Percentiles rank a stretch among this genome's conserved stretches.
phyloP scores from a whole-genome alignment of 92 coral and sea anemone species.

The Parazoanthus atlanticus region DNA sequence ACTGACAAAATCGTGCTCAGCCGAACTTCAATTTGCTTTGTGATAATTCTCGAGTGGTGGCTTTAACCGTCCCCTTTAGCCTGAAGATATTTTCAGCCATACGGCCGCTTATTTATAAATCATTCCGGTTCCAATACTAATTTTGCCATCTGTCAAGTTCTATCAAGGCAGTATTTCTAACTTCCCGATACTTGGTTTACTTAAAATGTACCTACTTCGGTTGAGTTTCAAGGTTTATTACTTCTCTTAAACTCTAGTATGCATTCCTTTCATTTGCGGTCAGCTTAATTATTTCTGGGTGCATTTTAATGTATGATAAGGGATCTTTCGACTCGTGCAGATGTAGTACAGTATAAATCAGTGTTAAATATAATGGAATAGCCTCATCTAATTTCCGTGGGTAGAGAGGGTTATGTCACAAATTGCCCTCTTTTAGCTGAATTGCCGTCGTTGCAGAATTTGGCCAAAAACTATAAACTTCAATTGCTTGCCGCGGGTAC shows the following conservation, averaged over 20 bases:
- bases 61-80: neutral
- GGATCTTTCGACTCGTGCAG: neutral
- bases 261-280: neutral
- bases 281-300: neutral
- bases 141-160: slow-evolving; percentile 14
- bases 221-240: neutral
- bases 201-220: neutral
- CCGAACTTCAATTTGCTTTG: slow-evolving; percentile 3
- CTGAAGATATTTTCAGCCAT: slow-evolving; percentile 3
- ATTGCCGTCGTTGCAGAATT: neutral
- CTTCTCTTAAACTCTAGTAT: neutral
- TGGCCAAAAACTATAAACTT: neutral
- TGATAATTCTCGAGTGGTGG: neutral
- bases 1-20: neutral
- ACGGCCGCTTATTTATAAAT: neutral
- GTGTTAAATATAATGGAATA: neutral
- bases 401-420: neutral
- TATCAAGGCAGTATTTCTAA: neutral
- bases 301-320: neutral
- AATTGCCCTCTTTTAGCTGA: neutral
- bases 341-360: neutral
- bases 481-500: too few relatives aligned
- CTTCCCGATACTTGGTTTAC: neutral
- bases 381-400: neutral
- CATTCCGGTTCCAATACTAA: neutral